Conservation (phyloP, 2,888 invertebrate species). For the Ochropacha duplaris region DNA sequence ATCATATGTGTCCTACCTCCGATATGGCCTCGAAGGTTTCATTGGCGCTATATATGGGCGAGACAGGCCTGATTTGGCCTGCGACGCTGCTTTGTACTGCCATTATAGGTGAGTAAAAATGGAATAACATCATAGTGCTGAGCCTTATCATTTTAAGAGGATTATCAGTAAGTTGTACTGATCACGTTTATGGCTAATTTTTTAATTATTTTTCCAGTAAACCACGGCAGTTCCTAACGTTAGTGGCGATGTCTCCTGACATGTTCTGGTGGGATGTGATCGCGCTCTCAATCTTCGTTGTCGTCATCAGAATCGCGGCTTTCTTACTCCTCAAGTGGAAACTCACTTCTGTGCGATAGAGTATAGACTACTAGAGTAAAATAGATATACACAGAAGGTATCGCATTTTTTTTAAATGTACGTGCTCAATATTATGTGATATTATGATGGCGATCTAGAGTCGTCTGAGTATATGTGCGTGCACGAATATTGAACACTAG, state of each 20-base stretch:
- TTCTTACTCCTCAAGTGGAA: slow-evolving; percentile 91
- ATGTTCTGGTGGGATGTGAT: slow-evolving; percentile 93
- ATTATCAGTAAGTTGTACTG: too few relatives aligned
- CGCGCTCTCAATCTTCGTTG: slow-evolving; percentile 86
- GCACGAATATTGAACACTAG: not conserved
- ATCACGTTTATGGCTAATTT: too few relatives aligned
- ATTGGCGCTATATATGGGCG: slow-evolving; percentile 93
- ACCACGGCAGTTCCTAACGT: slow-evolving; percentile 90
- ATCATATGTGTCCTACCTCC: slow-evolving; percentile 94
- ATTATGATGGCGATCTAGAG: too few relatives aligned
- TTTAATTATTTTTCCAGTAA: slow-evolving; percentile 73
- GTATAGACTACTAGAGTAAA: not conserved
- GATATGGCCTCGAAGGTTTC: slow-evolving; percentile 95
- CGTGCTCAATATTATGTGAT: not conserved
- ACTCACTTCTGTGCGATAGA: slow-evolving; percentile 86
- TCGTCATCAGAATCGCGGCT: slow-evolving; percentile 85
- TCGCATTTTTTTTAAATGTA: not conserved
- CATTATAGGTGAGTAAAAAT: slow-evolving; percentile 85
- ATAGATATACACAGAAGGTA: not conserved
- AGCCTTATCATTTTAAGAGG: too few relatives aligned
- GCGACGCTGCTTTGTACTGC: slow-evolving; percentile 89
- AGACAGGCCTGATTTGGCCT: slow-evolving; percentile 88
- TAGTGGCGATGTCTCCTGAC: slow-evolving; percentile 91
- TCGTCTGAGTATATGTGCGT: not conserved
- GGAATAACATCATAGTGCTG: too few relatives aligned